Percentiles rank a stretch among this genome's conserved stretches.
Conservation (phyloP, 2,797 vertebrate species). For the Mus caroli region DNA sequence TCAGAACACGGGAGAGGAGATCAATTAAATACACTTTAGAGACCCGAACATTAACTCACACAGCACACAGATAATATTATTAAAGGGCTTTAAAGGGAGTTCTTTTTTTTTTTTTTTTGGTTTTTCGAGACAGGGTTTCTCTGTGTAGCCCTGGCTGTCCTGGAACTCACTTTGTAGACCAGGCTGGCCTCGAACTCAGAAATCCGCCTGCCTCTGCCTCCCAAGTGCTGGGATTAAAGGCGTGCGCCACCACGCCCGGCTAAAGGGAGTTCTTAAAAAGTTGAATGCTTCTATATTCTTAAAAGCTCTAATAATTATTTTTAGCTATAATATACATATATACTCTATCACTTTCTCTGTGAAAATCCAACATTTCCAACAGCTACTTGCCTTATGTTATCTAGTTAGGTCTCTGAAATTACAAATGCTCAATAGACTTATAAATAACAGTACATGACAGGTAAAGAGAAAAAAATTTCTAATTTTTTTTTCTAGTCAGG, state of each 20-base stretch:
- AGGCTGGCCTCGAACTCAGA: too few species aligned
- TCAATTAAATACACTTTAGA: constrained; percentile 74
- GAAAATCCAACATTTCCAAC: constrained; percentile 69
- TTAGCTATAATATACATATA: constrained; percentile 37
- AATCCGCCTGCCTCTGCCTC: too few species aligned
- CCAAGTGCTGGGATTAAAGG: too few species aligned
- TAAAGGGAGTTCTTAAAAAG: constrained; percentile 59
- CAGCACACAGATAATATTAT: constrained; percentile 36
- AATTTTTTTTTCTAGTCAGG: background rate
- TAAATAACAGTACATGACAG: background rate
- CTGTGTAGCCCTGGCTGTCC: too few species aligned
- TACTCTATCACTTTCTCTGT: constrained; percentile 34
- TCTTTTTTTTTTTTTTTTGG: too few species aligned
- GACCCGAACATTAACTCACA: constrained; percentile 57
- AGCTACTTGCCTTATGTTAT: constrained; percentile 1
- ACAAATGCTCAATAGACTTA: constrained; percentile 49
- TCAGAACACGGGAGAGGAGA: constrained; percentile 66
- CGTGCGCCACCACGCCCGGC: too few species aligned
- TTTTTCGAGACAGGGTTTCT: too few species aligned
- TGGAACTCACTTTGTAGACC: too few species aligned
- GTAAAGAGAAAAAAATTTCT: constrained; percentile 52
- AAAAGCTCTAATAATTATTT: constrained; percentile 1
- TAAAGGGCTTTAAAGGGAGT: constrained; percentile 63
- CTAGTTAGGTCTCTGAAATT: constrained; percentile 55
- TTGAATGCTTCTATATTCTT: constrained; percentile 30